phyloP scores from a whole-genome alignment of 2,797 vertebrate species.

The Halcyon smyrnensis region DNA sequence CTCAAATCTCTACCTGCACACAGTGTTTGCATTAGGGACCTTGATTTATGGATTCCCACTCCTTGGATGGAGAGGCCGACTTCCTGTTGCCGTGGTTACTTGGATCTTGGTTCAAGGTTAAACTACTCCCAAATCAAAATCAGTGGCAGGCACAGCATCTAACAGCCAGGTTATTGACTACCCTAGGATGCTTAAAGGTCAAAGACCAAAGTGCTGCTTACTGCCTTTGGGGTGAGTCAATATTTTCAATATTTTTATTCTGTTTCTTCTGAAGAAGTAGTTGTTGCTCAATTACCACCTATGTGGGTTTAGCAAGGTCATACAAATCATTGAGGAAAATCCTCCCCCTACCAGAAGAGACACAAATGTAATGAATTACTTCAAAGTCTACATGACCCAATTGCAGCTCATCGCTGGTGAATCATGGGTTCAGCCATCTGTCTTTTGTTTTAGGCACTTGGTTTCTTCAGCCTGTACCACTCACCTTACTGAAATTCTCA shows the following conservation, averaged over 20 bases:
- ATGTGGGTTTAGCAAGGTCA: conserved; percentile 75
- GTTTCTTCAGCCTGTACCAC: background rate
- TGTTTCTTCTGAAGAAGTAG: conserved; percentile 73
- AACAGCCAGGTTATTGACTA: conserved; percentile 81
- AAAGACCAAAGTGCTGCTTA: conserved; percentile 79
- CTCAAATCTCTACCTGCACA: conserved; percentile 84
- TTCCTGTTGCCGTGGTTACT: conserved; percentile 86
- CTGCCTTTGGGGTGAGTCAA: conserved; percentile 78
- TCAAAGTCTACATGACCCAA: conserved; percentile 25
- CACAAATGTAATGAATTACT: conserved; percentile 46
- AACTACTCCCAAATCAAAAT: conserved; percentile 82
- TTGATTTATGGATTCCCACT: conserved; percentile 85
- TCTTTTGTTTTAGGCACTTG: background rate
- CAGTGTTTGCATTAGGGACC: conserved; percentile 84
- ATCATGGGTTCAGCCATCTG: background rate
- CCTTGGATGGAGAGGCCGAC: conserved; percentile 73
- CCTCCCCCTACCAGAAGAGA: background rate
- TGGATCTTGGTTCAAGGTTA: conserved; percentile 85
- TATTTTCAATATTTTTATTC: conserved; percentile 82
- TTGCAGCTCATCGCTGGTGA: background rate
- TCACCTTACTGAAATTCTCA: background rate
- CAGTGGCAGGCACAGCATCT: conserved; percentile 72
- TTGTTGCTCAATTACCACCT: conserved; percentile 75
- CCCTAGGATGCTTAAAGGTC: conserved; percentile 80
- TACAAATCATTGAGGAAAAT: conserved; percentile 62